Evolutionary conservation across 1,140 invertebrate genomes (phyloP).

Genomic region (Daktulosphaira vitifoliae): DNA sequence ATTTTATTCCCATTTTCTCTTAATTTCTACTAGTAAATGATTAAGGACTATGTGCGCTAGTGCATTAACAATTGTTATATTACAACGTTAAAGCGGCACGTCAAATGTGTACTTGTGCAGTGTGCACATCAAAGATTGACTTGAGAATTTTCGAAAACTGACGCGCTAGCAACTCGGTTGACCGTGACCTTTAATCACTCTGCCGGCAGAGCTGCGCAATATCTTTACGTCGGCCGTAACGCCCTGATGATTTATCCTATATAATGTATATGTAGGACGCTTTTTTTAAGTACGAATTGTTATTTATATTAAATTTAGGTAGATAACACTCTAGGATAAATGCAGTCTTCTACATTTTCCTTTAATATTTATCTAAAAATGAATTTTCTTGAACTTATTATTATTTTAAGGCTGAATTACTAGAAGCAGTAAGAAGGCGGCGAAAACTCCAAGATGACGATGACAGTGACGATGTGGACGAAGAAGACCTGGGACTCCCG

Average conservation of each 20-base stretch:
- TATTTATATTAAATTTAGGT: too few relatives aligned
- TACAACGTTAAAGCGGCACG: too few relatives aligned
- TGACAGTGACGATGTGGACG: slow-evolving; percentile 50
- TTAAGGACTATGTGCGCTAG: slow-evolving; percentile 16
- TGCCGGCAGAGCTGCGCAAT: neutral
- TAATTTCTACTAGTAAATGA: slow-evolving; percentile 10
- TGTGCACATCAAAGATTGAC: neutral
- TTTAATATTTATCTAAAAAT: too few relatives aligned
- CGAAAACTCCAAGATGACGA: slow-evolving; percentile 39
- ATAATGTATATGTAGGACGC: too few relatives aligned
- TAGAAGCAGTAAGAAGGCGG: slow-evolving; percentile 51
- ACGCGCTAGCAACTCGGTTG: slow-evolving; percentile 4
- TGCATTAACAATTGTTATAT: slow-evolving; percentile 2
- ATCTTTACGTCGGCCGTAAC: too few relatives aligned
- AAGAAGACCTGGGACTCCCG: slow-evolving; percentile 55
- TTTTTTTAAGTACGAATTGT: too few relatives aligned
- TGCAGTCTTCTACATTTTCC: too few relatives aligned
- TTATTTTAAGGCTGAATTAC: slow-evolving; percentile 51
- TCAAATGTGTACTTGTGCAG: slow-evolving; percentile 16
- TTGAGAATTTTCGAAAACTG: slow-evolving; percentile 7
- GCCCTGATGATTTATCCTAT: too few relatives aligned
- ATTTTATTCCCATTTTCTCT: slow-evolving; percentile 9
- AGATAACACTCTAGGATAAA: too few relatives aligned
- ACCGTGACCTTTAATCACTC: slow-evolving; percentile 30
- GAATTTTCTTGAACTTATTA: too few relatives aligned